Conservation (phyloP, 2,113 vertebrate genomes). For the Neopipo cinnamomea region DNA sequence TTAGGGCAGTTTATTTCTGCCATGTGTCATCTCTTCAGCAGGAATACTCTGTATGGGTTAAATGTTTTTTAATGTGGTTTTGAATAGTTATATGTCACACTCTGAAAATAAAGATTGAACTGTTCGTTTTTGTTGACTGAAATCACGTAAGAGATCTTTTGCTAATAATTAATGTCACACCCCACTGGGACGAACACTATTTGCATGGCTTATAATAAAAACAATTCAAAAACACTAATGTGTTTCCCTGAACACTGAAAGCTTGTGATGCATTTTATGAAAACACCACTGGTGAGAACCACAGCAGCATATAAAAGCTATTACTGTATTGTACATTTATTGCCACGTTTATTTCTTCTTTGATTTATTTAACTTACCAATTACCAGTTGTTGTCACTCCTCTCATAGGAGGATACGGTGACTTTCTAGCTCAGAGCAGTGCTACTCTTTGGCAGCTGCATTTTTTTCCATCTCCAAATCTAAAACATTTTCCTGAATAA, state of each 20-base stretch:
- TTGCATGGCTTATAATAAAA: conserved; percentile 39
- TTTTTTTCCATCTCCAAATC: background rate
- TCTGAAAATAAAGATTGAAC: conserved; percentile 40
- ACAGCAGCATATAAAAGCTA: conserved; percentile 30
- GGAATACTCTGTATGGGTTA: conserved; percentile 46
- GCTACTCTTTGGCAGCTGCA: background rate
- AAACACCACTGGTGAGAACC: conserved; percentile 50
- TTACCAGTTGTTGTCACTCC: background rate
- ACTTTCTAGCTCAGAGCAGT: background rate
- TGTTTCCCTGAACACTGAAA: conserved; percentile 37
- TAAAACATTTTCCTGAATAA: background rate
- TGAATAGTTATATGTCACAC: conserved; percentile 1
- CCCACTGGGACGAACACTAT: conserved; percentile 34
- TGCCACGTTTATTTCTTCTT: conserved; percentile 32
- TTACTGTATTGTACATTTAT: conserved; percentile 25
- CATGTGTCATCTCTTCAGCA: background rate
- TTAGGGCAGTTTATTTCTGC: conserved; percentile 16
- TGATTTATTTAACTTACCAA: conserved; percentile 38
- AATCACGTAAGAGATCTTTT: conserved; percentile 48
- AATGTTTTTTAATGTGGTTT: conserved; percentile 31
- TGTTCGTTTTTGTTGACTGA: conserved; percentile 31
- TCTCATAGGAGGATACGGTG: background rate
- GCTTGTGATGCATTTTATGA: conserved; percentile 18
- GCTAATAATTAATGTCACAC: conserved; percentile 64
- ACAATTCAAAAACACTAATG: conserved; percentile 23